phyloP scores from a whole-genome alignment of 2,888 invertebrate genomes.

The Heliothis peltigera region DNA sequence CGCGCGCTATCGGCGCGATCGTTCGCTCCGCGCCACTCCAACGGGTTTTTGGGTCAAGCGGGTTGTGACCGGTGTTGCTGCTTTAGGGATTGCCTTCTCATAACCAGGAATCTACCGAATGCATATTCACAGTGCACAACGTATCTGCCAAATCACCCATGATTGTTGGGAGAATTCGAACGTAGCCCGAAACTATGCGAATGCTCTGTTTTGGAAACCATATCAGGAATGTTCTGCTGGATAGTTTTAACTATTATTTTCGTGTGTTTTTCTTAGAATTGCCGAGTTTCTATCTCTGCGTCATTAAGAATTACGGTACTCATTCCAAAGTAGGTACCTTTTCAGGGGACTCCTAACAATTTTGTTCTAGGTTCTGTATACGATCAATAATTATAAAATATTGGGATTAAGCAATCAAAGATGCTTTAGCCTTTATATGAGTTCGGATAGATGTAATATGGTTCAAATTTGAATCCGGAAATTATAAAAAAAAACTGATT shows the following conservation, averaged over 20 bases:
- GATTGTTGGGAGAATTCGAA: conserved; percentile 20
- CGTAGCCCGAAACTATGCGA: conserved; percentile 18
- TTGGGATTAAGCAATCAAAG: too few species aligned
- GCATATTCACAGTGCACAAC: conserved; percentile 47
- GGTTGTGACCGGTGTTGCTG: conserved; percentile 73
- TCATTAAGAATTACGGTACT: too few species aligned
- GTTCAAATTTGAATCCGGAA: background rate
- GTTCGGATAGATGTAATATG: background rate
- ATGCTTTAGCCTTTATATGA: too few species aligned
- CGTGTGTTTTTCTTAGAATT: too few species aligned
- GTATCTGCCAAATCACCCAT: conserved; percentile 7
- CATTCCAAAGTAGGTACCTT: too few species aligned
- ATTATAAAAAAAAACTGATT: background rate
- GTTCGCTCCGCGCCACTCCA: conserved; percentile 72
- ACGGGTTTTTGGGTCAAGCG: conserved; percentile 86
- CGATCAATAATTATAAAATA: too few species aligned
- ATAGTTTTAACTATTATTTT: too few species aligned
- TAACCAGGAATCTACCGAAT: conserved; percentile 71
- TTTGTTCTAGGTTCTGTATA: too few species aligned
- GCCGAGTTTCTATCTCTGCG: too few species aligned
- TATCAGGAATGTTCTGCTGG: background rate
- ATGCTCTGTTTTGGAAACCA: background rate
- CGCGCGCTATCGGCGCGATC: conserved; percentile 84
- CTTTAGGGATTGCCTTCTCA: conserved; percentile 67
- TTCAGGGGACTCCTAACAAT: too few species aligned